Conservation (phyloP, 1,140 invertebrate genomes). For the Lucilia cuprina region DNA sequence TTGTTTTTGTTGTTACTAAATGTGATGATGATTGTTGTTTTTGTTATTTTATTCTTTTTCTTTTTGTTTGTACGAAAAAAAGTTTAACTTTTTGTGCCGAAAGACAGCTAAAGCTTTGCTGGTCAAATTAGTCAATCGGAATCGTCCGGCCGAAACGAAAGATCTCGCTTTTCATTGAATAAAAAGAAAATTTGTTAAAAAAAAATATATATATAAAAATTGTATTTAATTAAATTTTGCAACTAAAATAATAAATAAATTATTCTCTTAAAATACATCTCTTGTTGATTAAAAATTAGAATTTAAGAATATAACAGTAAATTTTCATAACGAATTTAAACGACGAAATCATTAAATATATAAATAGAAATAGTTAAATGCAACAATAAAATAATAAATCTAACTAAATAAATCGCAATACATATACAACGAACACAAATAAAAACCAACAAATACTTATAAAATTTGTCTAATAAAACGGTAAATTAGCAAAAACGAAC, state of each 20-base stretch:
- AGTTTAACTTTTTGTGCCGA: neutral
- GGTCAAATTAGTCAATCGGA: constrained; percentile 61
- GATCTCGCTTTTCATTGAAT: constrained; percentile 47
- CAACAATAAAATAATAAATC: too few species aligned
- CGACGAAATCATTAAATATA: too few species aligned
- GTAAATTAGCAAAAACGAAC: neutral
- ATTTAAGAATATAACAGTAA: neutral
- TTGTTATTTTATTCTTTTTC: neutral
- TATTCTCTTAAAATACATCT: neutral
- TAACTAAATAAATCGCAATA: too few species aligned
- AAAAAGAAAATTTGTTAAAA: too few species aligned
- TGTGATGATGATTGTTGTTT: neutral
- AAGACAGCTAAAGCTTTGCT: constrained; percentile 47
- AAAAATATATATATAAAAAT: too few species aligned
- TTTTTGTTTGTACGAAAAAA: constrained; percentile 20
- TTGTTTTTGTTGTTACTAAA: neutral
- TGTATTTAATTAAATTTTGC: constrained; percentile 2
- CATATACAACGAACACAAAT: too few species aligned
- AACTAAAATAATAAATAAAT: constrained; percentile 29
- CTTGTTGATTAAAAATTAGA: constrained; percentile 2
- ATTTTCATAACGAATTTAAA: neutral
- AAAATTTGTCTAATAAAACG: neutral
- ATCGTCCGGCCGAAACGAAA: constrained; percentile 63
- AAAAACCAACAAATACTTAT: too few species aligned
- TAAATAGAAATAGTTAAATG: too few species aligned